phyloP scores from a whole-genome alignment of 2,797 vertebrate species.

The Xenentodon cancila region DNA sequence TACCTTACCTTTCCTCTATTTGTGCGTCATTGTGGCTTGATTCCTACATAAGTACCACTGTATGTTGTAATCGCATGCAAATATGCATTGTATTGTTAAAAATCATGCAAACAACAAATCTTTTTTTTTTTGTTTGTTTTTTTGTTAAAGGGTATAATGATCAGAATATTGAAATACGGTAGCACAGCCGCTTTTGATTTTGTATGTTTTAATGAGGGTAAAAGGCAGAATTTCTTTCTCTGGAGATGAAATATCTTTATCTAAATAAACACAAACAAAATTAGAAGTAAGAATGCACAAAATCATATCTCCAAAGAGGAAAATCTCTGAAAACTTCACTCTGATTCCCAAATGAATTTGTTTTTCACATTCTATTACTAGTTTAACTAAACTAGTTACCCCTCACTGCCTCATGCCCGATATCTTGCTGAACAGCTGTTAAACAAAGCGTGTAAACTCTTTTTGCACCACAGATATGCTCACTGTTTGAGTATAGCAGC shows the following conservation, averaged over 20 bases:
- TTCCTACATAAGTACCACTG: conserved; percentile 3
- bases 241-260: conserved; percentile 29
- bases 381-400: conserved; percentile 10
- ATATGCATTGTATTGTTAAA: too few species aligned
- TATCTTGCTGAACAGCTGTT: conserved; percentile 21
- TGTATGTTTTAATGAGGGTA: conserved; percentile 19
- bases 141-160: too few species aligned
- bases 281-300: conserved; percentile 35
- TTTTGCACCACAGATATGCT: conserved; percentile 8
- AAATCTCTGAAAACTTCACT: conserved; percentile 30
- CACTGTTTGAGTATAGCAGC: neutral
- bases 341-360: conserved; percentile 18
- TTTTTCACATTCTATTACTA: conserved; percentile 18
- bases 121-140: too few species aligned
- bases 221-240: conserved; percentile 18
- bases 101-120: too few species aligned
- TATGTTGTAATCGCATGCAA: too few species aligned
- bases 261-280: conserved; percentile 36
- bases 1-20: conserved; percentile 15
- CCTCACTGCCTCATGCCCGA: conserved; percentile 13
- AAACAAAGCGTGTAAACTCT: neutral
- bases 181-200: conserved; percentile 38
- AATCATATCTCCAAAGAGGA: conserved; percentile 36
- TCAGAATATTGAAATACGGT: neutral
- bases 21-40: conserved; percentile 8